Percentiles rank a stretch among this genome's conserved stretches.
Evolutionary conservation across 2,888 invertebrate species (phyloP).

Genomic region (Octonoba sinensis): DNA sequence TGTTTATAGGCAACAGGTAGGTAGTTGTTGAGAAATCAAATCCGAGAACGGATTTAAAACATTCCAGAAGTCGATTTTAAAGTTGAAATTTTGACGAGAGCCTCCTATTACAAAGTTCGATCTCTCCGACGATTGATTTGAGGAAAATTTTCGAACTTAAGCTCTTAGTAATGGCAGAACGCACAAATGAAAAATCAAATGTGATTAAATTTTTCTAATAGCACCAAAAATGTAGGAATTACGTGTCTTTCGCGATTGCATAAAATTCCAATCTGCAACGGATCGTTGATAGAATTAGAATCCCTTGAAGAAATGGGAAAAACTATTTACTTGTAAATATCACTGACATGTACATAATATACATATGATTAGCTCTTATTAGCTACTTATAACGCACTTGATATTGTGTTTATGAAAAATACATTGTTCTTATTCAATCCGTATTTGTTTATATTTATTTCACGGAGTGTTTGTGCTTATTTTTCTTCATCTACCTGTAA

Average conservation of each 20-base stretch:
- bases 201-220: conserved; percentile 64
- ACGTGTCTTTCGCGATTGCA: conserved; percentile 22
- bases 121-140: no score
- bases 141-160: conserved; percentile 28
- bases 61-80: no score
- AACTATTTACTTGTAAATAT: conserved; percentile 50
- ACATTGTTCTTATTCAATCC: no score
- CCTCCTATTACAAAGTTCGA: no score
- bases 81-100: no score
- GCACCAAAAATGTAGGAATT: conserved; percentile 52
- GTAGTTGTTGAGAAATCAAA: no score
- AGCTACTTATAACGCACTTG: conserved; percentile 50
- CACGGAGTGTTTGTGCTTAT: no score
- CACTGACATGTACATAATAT: conserved; percentile 44
- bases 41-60: no score
- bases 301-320: conserved; percentile 23
- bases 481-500: no score
- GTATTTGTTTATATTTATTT: no score
- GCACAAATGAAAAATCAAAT: conserved; percentile 63
- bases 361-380: conserved; percentile 43
- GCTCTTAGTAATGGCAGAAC: conserved; percentile 61
- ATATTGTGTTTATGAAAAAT: neutral
- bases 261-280: conserved; percentile 38
- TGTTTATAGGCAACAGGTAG: no score
- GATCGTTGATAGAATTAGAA: conserved; percentile 34